phyloP scores from a whole-genome alignment of 2,797 vertebrate species.

The Eulemur mongoz region DNA sequence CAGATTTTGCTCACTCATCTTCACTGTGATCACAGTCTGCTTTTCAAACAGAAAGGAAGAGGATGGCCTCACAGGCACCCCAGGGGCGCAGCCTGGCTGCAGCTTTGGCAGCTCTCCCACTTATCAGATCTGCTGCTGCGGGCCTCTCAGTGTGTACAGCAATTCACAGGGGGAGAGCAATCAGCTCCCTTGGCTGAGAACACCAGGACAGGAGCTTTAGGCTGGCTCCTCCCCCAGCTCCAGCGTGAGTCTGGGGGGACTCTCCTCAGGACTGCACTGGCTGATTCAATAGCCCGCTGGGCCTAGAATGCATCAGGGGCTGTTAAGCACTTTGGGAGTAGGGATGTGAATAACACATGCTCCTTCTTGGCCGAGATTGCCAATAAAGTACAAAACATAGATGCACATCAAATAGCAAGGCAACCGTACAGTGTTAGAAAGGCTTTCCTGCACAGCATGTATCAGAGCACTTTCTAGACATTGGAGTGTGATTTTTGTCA shows the following conservation, averaged over 20 bases:
- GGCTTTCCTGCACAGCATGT: neutral
- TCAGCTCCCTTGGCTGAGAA: conserved; percentile 20
- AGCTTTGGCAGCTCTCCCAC: conserved; percentile 52
- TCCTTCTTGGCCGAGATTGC: neutral
- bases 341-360: neutral
- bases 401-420: neutral
- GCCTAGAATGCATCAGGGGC: neutral
- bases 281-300: neutral
- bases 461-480: neutral
- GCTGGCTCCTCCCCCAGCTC: neutral
- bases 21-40: neutral
- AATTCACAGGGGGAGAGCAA: conserved; percentile 59
- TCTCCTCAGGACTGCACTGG: neutral
- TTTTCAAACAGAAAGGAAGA: conserved; percentile 19
- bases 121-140: neutral
- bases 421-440: neutral
- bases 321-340: neutral
- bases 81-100: neutral
- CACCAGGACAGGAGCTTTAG: neutral
- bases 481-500: neutral
- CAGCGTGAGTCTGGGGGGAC: neutral
- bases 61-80: neutral
- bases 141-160: conserved; percentile 46
- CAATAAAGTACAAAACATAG: neutral
- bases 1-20: neutral